phyloP scores from a whole-genome alignment of 2,113 vertebrate genomes.

The Megaceryle torquata region DNA sequence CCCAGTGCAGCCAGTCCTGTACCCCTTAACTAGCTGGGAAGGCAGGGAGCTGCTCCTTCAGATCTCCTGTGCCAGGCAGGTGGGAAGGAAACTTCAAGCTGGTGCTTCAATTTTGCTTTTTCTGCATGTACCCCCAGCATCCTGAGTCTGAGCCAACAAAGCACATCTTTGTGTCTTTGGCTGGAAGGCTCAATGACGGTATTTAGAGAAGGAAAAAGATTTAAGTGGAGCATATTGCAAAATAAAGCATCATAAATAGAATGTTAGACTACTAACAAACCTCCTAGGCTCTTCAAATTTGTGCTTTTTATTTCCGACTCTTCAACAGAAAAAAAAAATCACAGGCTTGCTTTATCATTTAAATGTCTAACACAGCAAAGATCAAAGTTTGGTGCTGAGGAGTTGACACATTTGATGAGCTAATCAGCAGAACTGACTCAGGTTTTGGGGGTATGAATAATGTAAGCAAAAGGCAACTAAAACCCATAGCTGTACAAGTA shows the following conservation, averaged over 20 bases:
- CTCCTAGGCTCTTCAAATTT: background rate
- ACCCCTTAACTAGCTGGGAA: background rate
- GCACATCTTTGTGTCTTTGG: background rate
- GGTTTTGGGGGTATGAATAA: background rate
- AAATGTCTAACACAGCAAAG: constrained; percentile 8
- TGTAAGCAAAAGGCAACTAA: background rate
- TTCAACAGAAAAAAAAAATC: constrained; percentile 28
- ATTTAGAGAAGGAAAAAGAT: background rate
- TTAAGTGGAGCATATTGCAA: background rate
- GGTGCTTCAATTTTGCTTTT: background rate
- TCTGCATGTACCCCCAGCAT: background rate
- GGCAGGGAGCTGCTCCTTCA: background rate
- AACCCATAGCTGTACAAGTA: background rate
- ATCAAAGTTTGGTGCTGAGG: background rate
- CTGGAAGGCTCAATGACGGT: background rate
- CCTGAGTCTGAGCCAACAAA: background rate
- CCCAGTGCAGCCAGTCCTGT: background rate
- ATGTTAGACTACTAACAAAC: background rate
- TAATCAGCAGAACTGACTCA: background rate
- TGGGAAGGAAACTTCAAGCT: background rate
- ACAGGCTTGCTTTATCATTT: background rate
- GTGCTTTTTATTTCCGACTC: background rate
- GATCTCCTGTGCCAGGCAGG: background rate
- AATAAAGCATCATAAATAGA: background rate
- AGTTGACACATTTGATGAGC: background rate